A percentile compares a stretch with the other conserved stretches of the same genome.
Evolutionary conservation across 2,888 invertebrate species (phyloP).

Genomic region (Phrixothrix hirtus): DNA sequence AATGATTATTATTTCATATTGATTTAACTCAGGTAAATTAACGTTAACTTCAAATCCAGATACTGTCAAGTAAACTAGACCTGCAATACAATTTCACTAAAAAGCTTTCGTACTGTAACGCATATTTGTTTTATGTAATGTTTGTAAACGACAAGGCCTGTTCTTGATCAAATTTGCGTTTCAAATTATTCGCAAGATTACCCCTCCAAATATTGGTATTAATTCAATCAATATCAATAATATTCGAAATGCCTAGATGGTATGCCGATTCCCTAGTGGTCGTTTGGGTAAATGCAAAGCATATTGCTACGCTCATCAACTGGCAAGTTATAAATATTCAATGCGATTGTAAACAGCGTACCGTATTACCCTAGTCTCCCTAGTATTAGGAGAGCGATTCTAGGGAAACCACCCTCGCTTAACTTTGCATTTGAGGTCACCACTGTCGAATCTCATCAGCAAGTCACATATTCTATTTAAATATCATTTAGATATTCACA

Average conservation of each 20-base stretch:
- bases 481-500: conserved; percentile 46
- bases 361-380: conserved; percentile 33
- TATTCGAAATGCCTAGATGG: conserved; percentile 38
- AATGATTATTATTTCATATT: background rate
- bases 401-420: conserved; percentile 33
- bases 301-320: conserved; percentile 59
- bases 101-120: conserved; percentile 10
- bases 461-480: conserved; percentile 54
- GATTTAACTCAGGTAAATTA: background rate
- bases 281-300: conserved; percentile 54
- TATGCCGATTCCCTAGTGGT: conserved; percentile 46
- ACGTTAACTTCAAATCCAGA: conserved; percentile 16
- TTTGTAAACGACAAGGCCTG: conserved; percentile 43
- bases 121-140: conserved; percentile 32
- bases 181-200: conserved; percentile 57
- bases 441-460: conserved; percentile 56
- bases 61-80: conserved; percentile 2
- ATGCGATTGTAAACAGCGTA: conserved; percentile 56
- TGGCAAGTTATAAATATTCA: conserved; percentile 58
- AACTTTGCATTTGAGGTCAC: conserved; percentile 56
- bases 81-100: conserved; percentile 6
- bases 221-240: conserved; percentile 55
- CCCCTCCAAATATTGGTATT: conserved; percentile 57
- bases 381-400: conserved; percentile 32
- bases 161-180: conserved; percentile 54